Conservation (phyloP, 1,140 invertebrate species). For the Drosophila sechellia region DNA sequence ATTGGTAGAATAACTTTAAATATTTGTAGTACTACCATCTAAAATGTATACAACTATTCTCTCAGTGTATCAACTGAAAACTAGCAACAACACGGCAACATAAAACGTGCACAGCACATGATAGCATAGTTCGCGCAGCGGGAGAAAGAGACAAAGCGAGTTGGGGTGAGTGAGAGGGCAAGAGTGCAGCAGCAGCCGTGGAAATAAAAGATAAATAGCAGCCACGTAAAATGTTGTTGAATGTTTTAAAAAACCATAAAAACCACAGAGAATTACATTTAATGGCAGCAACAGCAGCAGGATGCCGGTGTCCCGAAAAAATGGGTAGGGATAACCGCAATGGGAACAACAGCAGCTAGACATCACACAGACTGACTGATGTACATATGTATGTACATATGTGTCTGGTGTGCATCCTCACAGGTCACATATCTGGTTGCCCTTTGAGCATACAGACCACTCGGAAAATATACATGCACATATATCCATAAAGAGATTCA, state of each 20-base stretch:
- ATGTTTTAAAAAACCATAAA: conserved; percentile 84
- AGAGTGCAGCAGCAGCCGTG: conserved; percentile 28
- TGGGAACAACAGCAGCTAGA: conserved; percentile 60
- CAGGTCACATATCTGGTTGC: conserved; percentile 12
- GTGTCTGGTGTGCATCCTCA: conserved; percentile 9
- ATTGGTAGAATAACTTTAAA: neutral
- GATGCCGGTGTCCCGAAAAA: conserved; percentile 4
- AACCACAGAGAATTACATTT: conserved; percentile 82
- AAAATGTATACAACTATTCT: neutral
- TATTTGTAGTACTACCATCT: no score
- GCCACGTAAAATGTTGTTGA: conserved; percentile 82
- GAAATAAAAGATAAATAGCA: conserved; percentile 82
- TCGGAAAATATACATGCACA: conserved; percentile 5
- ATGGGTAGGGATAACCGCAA: conserved; percentile 51
- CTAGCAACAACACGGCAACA: conserved; percentile 45
- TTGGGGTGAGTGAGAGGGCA: neutral
- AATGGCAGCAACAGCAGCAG: conserved; percentile 62
- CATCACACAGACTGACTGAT: conserved; percentile 17
- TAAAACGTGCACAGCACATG: conserved; percentile 36
- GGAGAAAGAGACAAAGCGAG: neutral
- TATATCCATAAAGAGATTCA: neutral
- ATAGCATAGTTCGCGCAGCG: neutral
- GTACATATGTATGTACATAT: neutral
- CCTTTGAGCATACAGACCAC: conserved; percentile 23
- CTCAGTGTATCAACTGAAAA: conserved; percentile 5